A percentile compares a stretch with the other conserved stretches of the same genome.
Conservation (phyloP, 2,888 invertebrate genomes). For the Tetranychus piercei region DNA sequence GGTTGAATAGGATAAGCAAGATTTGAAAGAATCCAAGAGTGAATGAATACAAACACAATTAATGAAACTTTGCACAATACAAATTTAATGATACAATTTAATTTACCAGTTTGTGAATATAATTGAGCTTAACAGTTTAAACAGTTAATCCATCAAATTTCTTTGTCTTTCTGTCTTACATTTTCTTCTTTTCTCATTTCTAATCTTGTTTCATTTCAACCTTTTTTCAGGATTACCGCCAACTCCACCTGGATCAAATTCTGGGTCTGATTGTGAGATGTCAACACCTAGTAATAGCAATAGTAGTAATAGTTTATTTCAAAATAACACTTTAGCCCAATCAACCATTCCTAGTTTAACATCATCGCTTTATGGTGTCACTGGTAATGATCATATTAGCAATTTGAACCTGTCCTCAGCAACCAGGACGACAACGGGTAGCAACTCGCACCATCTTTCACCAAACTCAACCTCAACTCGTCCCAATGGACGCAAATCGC, state of each 20-base stretch:
- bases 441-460: not conserved
- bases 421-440: not conserved
- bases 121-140: no score
- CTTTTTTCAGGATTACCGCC: slow-evolving; percentile 17
- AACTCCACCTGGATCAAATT: slow-evolving; percentile 21
- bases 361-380: not conserved
- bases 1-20: not conserved
- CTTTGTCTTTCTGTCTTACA: not conserved
- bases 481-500: not conserved
- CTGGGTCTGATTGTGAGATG: slow-evolving; percentile 22
- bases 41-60: no score
- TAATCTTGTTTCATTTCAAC: not conserved
- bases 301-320: slow-evolving; percentile 4
- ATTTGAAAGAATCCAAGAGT: no score
- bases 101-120: no score
- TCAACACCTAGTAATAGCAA: not conserved
- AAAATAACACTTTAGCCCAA: not conserved
- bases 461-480: not conserved
- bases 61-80: no score
- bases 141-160: no score
- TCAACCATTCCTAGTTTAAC: not conserved
- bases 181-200: not conserved
- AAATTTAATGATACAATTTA: no score
- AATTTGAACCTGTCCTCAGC: not conserved
- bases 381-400: not conserved